phyloP scores from a whole-genome alignment of 2,888 invertebrate species.

The Papilio protenor region DNA sequence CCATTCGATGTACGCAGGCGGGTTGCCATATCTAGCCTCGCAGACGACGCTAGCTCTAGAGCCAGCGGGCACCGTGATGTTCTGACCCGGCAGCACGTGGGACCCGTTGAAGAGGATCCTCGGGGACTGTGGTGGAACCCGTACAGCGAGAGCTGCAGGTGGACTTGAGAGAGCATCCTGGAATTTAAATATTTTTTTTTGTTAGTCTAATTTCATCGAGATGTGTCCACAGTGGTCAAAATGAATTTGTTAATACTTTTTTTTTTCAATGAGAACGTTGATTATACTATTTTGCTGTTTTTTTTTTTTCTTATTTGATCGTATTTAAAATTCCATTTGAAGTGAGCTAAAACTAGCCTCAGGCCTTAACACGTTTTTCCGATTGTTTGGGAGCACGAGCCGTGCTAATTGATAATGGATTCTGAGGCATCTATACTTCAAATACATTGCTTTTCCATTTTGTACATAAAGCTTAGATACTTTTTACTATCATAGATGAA shows the following conservation, averaged over 20 bases:
- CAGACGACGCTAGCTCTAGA: conserved; percentile 92
- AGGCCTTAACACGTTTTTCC: conserved; percentile 14
- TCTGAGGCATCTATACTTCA: neutral
- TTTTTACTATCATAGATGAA: neutral
- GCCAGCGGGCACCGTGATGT: conserved; percentile 92
- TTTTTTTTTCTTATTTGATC: no score
- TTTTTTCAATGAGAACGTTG: neutral
- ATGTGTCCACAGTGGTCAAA: neutral
- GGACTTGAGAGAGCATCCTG: conserved; percentile 93
- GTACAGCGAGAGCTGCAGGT: conserved; percentile 92
- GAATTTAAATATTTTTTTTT: neutral
- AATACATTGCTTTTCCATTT: neutral
- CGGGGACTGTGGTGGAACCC: conserved; percentile 87
- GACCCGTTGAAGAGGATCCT: conserved; percentile 92
- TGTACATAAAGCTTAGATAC: neutral
- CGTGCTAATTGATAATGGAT: conserved; percentile 14
- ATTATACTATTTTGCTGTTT: neutral
- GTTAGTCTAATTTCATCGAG: neutral
- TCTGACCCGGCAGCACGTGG: conserved; percentile 91
- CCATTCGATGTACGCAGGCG: conserved; percentile 95
- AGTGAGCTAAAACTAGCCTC: conserved; percentile 7
- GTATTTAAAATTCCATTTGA: neutral
- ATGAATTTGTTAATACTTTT: neutral
- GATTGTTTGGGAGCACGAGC: conserved; percentile 17
- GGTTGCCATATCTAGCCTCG: conserved; percentile 94